Base-by-base conservation (phyloP, 2,113 vertebrate species). In the Rhynchomys soricoides region DNA sequence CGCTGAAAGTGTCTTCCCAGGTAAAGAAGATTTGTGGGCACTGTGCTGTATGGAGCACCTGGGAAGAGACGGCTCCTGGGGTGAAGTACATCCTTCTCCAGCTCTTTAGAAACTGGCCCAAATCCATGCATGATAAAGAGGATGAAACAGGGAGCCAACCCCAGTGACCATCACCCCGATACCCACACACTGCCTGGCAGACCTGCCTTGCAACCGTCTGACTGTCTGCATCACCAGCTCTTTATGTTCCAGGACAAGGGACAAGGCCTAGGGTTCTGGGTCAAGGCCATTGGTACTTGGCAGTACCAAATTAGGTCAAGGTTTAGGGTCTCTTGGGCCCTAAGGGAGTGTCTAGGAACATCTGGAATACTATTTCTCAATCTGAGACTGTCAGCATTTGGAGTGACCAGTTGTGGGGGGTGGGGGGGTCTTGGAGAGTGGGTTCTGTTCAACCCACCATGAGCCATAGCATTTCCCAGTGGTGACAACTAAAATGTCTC, bases 131-230 rank as follows among this genome's bases (percentile, higher is more conserved):
- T 10, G 21, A 1, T 9, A 19, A 52, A 17, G 48, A 43, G 7
- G 31, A 55, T 1, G 13, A 4, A 57, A 57, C 13, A 21, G n/a
- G 15, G 40, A 11, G 0, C 71, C 62, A 64, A 64, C 62, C 50
- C 3, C 13, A 2, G 52, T 68, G 74, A 15, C 59, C 3, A 0
- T 9, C 19, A 13, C 66, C 43, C 26, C 2, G 4, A 16, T 0
- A 40, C 16, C 26, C 50, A 1, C 34, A 9, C 64, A 12, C 13
- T 4, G 31, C 71, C 52, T 57, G 11, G 9, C 1, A 55, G 86
- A 48, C 16, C 11, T 15, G 37, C 45, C 7, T 8, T 55, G 48
- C 11, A 13, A 13, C 7, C 34, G 34, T 68, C 26, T 34, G 5
- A 34, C n/a, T 82, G 62, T 40, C 34, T 70, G 34, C 50, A 50